Base-by-base conservation (phyloP, 2,113 vertebrate genomes). In the Passer domesticus region DNA sequence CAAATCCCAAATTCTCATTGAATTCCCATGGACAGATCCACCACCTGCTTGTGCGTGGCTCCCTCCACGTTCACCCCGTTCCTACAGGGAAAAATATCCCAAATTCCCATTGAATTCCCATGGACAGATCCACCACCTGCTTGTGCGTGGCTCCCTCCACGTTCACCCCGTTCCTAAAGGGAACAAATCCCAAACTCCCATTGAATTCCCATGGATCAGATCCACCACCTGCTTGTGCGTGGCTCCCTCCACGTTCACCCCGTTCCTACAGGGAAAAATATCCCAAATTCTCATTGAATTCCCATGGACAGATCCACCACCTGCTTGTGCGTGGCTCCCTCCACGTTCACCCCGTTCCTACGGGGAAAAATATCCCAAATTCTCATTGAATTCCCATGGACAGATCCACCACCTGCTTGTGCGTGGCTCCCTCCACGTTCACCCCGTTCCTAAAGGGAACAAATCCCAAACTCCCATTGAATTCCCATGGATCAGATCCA, bases 401-500 rank as follows among this genome's bases (percentile, higher is more conserved):
- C 98, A 99, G 98, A 86, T 99, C 99, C 98, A 99, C 99, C 97
- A 99, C 99, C 93, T 99, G 99, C 98, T 99, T 99, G 96, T 99
- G 99, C 2, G 99, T 99, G 13, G 99, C 99, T 16, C 99, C 99
- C 66, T 99, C 99, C 23, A 99, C 99, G 11, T 99, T 99, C 97
- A 99, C 98, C 11, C 99, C 98, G 14, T 99, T 99, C 79, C 99
- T 99, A 87, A 3, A 44, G 30, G 77, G 78, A 18, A 9, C n/a
- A 9, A 20, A 25, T 10, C 41, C 41, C 72, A 21, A 27, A 46
- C n/a, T 30, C 19, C 13, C n/a, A 69, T 28, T 11, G 31, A 25
- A 46, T 44, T 30, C 19, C 13, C n/a, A 69, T 28, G 16, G 31
- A 25, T 9, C 6, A 47, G 21, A 7, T 14, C 44, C 64, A 47